Conservation (phyloP, 2,797 vertebrate genomes). For the Mormyrus proboscirostris region DNA sequence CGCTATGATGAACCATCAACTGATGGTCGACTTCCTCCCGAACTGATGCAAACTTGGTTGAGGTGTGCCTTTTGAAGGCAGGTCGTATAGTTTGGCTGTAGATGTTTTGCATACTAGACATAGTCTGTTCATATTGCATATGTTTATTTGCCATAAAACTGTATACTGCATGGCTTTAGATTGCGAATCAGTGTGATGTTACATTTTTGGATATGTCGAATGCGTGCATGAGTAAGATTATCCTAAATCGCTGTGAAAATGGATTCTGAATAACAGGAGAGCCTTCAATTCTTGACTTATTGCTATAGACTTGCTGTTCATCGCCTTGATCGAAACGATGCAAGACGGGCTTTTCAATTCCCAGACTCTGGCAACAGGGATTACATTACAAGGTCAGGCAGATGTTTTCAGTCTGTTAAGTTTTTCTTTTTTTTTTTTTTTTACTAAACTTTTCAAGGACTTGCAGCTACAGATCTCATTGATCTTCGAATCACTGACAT, state of each 20-base stretch:
- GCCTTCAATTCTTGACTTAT: neutral
- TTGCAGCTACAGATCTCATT: neutral
- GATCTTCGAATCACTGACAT: neutral
- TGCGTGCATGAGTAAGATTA: neutral
- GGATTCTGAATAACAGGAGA: neutral
- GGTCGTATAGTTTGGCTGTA: neutral
- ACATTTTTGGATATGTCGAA: neutral
- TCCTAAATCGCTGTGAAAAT: neutral
- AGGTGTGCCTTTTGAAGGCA: neutral
- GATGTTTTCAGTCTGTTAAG: neutral
- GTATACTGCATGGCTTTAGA: neutral
- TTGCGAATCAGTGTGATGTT: neutral
- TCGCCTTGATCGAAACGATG: neutral
- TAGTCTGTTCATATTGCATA: neutral
- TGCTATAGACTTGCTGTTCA: neutral
- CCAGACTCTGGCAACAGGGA: neutral
- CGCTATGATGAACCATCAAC: neutral
- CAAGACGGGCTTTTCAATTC: neutral
- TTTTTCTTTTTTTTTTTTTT: neutral
- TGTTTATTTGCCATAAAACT: neutral
- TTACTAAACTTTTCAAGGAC: neutral
- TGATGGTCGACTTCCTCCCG: neutral
- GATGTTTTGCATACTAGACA: neutral
- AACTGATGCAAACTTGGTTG: neutral
- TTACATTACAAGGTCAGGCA: neutral